Percentiles rank a stretch among this genome's conserved stretches.
These are phyloP conservation scores for Congeria kusceri DNA, from an alignment of 2,888 invertebrate genomes.

Conservation along the genomic window DNA sequence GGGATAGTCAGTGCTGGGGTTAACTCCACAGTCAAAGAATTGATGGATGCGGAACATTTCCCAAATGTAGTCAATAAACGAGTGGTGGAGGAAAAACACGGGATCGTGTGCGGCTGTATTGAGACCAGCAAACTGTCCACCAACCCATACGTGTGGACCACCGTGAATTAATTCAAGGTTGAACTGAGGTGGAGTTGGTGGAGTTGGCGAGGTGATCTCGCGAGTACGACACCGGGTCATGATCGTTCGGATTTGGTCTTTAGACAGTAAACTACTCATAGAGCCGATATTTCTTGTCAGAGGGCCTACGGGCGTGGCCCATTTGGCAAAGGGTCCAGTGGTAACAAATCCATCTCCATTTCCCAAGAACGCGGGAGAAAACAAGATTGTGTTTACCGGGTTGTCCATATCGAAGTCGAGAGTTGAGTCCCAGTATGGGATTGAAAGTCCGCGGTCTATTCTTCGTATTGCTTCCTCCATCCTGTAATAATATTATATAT, in stretches of 20 bases:
- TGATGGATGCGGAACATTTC: conserved; percentile 58
- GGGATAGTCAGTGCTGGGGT: conserved; percentile 53
- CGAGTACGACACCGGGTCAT: conserved; percentile 10
- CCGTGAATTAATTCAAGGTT: conserved; percentile 67
- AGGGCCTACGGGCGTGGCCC: conserved; percentile 61
- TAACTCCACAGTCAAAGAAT: conserved; percentile 8
- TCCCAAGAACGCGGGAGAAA: conserved; percentile 67
- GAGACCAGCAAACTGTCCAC: conserved; percentile 72
- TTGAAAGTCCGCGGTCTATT: conserved; percentile 51
- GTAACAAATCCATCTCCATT: conserved; percentile 67
- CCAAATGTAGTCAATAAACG: conserved; percentile 73
- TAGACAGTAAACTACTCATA: conserved; percentile 60
- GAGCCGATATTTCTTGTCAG: conserved; percentile 67
- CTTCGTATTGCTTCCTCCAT: conserved; percentile 71
- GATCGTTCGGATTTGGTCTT: conserved; percentile 3
- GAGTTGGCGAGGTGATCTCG: conserved; percentile 44
- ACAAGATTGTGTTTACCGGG: conserved; percentile 66
- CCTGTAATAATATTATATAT: conserved; percentile 45
- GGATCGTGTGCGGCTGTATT: conserved; percentile 75
- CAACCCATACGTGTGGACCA: conserved; percentile 75
- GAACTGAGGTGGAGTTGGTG: conserved; percentile 23
- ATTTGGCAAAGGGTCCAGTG: conserved; percentile 62
- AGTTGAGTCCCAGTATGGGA: conserved; percentile 74
- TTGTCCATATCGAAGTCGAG: conserved; percentile 66
- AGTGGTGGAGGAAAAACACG: conserved; percentile 71